Base-by-base conservation (phyloP, 2,797 vertebrate species). In the Clarias platycephalus region DNA sequence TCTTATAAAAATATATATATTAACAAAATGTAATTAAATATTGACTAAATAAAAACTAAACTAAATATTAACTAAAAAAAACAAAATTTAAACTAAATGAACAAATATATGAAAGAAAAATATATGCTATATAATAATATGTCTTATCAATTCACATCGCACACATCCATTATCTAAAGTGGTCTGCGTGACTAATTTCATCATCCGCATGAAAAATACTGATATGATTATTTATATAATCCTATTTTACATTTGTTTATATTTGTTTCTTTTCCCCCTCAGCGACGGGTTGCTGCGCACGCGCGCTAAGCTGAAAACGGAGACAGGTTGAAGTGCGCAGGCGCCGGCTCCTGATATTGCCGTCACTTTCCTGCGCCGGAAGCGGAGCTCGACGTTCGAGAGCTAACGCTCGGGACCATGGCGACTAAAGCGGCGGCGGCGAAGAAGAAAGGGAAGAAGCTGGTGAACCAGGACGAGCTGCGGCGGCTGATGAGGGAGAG, bases 401-500 rank as follows among this genome's bases (percentile, higher is more conserved):
- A 16, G 49, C 62, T 64, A 31, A 80, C 40, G 62, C 40, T 67
- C 28, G 0, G 4, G 2, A 22, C 0, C 63, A 86, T 86, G 84
- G 40, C 84, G 1, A 92, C 94, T 0, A 91, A 93, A 66, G 28
- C 68, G 12, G 70, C 28, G 34, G 44, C 44, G 49, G 3, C 0
- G 49, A 53, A 53, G 49, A 53, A 53, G 2, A 94, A 94, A 66
- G 95, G 93, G 10, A 96, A 96, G 90, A 96, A 97, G 91, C 90
- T 95, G 5, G 95, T 98, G 15, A 96, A 96, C 60, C 98, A 99
- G 83, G 97, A 99, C 22, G 97, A 99, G 82, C 92, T 99, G 79
- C 93, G 98, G 77, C 95, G 97, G 1, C 83, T 99, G 68, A 99
- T 99, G 98, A 93, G 94, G 66, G 96, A 95, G 87, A 98, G 97